Evolutionary conservation across 2,888 invertebrate genomes (phyloP).

Genomic region (Anticlea derivata): DNA sequence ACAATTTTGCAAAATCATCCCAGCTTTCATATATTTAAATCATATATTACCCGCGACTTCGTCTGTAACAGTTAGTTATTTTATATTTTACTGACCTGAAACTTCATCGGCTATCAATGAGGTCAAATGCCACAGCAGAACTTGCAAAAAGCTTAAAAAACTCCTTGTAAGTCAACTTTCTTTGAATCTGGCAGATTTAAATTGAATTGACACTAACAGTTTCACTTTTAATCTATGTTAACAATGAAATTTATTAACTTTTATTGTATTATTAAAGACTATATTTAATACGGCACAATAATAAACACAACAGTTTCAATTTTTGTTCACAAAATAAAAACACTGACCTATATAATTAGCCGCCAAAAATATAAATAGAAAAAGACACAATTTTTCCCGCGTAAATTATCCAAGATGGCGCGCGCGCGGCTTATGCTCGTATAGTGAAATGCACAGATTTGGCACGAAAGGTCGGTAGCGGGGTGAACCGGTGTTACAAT

Average conservation of each 20-base stretch:
- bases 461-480: slow-evolving; percentile 62
- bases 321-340: too few species aligned
- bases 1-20: too few species aligned
- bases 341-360: too few species aligned
- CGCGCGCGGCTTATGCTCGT: slow-evolving; percentile 58
- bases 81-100: slow-evolving; percentile 18
- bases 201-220: neutral
- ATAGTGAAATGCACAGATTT: slow-evolving; percentile 68
- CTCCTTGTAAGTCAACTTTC: neutral
- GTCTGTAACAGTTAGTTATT: too few species aligned
- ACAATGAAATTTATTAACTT: neutral
- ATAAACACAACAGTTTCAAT: too few species aligned
- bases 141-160: slow-evolving; percentile 7
- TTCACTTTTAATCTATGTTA: neutral
- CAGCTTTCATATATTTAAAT: too few species aligned
- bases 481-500: slow-evolving; percentile 44
- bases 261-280: too few species aligned
- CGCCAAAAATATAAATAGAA: too few species aligned
- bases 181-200: neutral
- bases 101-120: neutral
- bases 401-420: slow-evolving; percentile 29
- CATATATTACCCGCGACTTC: too few species aligned
- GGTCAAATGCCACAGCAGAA: slow-evolving; percentile 7
- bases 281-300: too few species aligned
- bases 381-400: slow-evolving; percentile 22